Conservation (phyloP, 2,797 vertebrate genomes). For the Gallinago nigripennis region DNA sequence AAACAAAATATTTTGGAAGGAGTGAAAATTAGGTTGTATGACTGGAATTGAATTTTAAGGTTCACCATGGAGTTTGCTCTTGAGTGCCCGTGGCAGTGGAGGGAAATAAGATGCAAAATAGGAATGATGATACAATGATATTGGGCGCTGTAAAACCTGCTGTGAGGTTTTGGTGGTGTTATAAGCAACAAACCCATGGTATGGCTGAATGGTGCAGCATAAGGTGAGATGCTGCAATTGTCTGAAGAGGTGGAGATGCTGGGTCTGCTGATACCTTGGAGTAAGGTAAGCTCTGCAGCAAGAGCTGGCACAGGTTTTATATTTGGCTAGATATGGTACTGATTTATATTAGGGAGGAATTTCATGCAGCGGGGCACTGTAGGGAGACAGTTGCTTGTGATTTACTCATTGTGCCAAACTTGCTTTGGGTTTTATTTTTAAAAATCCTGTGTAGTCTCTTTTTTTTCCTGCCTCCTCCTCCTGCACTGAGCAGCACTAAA, state of each 20-base stretch:
- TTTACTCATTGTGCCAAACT: constrained; percentile 13
- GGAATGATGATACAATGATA: background rate
- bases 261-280: background rate
- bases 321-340: background rate
- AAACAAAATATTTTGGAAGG: background rate
- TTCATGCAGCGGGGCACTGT: background rate
- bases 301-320: background rate
- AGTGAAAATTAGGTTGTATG: background rate
- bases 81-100: background rate
- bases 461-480: background rate
- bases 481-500: constrained; percentile 20
- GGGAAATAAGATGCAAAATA: background rate
- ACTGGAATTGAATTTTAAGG: background rate
- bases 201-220: background rate
- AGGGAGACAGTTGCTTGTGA: constrained; percentile 16
- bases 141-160: background rate
- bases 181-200: background rate
- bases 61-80: background rate
- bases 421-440: constrained; percentile 36
- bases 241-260: background rate
- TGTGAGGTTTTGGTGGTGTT: background rate
- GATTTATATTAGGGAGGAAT: constrained; percentile 27
- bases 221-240: background rate
- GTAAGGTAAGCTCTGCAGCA: background rate
- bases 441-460: constrained; percentile 25